Conservation (phyloP, 2,797 vertebrate species). For the Todus mexicanus region DNA sequence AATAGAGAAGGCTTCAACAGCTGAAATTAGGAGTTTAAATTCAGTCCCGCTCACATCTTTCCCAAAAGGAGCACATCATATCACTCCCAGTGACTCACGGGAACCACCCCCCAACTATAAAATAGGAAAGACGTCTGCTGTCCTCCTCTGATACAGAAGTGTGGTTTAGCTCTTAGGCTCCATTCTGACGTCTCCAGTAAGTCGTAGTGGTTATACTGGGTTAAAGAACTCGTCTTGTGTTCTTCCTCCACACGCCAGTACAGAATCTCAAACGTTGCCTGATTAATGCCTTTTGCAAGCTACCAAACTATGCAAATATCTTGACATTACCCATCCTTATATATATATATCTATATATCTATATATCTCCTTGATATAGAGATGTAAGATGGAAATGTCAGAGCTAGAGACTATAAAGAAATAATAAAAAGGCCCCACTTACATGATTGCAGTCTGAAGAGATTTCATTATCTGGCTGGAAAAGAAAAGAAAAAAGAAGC, state of each 20-base stretch:
- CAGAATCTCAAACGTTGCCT: not conserved
- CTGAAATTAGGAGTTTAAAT: slow-evolving; percentile 34
- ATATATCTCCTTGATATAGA: no score
- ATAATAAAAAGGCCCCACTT: slow-evolving; percentile 73
- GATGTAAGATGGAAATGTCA: not conserved
- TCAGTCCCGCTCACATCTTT: slow-evolving; percentile 7
- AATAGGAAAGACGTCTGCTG: not conserved
- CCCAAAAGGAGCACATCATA: not conserved
- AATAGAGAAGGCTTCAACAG: slow-evolving; percentile 33
- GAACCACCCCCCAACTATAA: not conserved
- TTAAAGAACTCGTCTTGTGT: not conserved
- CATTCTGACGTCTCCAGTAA: not conserved
- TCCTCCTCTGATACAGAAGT: not conserved
- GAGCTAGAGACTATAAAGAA: not conserved
- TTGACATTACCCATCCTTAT: no score
- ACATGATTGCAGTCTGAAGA: slow-evolving; percentile 95
- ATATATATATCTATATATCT: no score
- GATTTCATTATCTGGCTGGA: slow-evolving; percentile 90
- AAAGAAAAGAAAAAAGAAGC: slow-evolving; percentile 20
- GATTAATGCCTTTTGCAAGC: not conserved
- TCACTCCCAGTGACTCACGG: not conserved
- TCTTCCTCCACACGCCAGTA: not conserved
- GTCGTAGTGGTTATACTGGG: not conserved
- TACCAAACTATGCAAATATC: not conserved
- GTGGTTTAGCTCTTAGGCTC: not conserved